Conservation (phyloP, 2,888 invertebrate genomes). For the Lochmaea crataegi region DNA sequence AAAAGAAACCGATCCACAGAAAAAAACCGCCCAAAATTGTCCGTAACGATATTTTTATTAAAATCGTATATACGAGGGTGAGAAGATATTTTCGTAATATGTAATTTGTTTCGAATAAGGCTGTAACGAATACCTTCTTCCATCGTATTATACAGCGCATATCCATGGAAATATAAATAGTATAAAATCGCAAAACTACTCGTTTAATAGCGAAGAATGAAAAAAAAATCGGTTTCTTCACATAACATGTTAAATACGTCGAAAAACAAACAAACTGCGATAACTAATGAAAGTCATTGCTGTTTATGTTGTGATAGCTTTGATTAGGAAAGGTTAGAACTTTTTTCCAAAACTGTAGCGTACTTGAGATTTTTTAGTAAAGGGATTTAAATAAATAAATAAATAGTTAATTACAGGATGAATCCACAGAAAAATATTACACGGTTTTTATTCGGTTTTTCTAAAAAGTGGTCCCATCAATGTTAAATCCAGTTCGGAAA, state of each 20-base stretch:
- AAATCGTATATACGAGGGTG: not conserved
- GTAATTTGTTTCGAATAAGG: not conserved
- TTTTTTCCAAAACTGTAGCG: too few species aligned
- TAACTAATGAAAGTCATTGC: not conserved
- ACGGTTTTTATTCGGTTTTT: too few species aligned
- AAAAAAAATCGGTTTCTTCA: not conserved
- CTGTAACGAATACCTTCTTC: not conserved
- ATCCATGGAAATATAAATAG: slow-evolving; percentile 30
- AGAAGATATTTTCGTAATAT: too few species aligned
- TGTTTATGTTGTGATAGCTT: not conserved
- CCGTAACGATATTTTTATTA: too few species aligned
- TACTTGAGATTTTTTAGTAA: too few species aligned
- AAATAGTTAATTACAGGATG: too few species aligned
- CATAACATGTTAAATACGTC: not conserved
- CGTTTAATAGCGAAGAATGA: not conserved
- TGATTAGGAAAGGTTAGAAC: not conserved
- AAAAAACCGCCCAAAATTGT: not conserved
- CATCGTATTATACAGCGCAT: not conserved
- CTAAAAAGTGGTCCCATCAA: not conserved
- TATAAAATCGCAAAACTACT: slow-evolving; percentile 26
- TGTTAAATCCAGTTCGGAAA: not conserved
- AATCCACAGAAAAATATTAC: too few species aligned
- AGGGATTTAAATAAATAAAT: too few species aligned
- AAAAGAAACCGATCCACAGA: too few species aligned
- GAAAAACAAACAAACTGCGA: not conserved